Base-by-base conservation (phyloP, 2,888 invertebrate genomes). In the Lasioglossum leucozonium region DNA sequence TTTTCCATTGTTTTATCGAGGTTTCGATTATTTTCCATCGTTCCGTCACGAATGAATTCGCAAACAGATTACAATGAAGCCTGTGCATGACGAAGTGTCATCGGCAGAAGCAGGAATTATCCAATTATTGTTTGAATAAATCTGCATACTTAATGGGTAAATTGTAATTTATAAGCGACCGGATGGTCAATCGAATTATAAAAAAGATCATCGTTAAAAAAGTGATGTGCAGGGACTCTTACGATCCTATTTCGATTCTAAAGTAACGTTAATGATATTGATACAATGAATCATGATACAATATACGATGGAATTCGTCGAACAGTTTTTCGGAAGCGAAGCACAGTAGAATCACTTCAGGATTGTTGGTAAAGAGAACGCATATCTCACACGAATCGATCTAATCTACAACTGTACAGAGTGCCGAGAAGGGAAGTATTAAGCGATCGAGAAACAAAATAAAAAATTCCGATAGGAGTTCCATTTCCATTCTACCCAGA, bases 31-130 rank as follows among this genome's bases (percentile, higher is more conserved):
- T 67, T 22, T 22, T 40, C 22, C 22, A 37, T 37, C 67, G 10
- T 67, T 67, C 67, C n/a, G 37, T 67, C 67, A 67, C 67, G 67
- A 67, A 67, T 22, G 67, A 37, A 67, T 67, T 37, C 67, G 67
- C 37, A 67, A 37, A 40, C 37, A 67, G 37, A 37, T 67, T 37
- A 34, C 34, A 65, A 18, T 34, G 34, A 65, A 37, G 8, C 4
- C 37, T 34, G 18, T 67, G 26, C n/a, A 58, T 13, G n/a, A 10
- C 11, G 0, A 58, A 26, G 26, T 58, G 58, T n/a, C 58, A 10
- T n/a, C 58, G 30, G 8, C 22, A n/a, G n/a, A 3, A 18, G 18
- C 47, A 47, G 18, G 6, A 47, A n/a, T 51, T n/a, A 10, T n/a
- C 10, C 22, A 34, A 65, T 65, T 62, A 62, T 62, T 34, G 18